Evolutionary conservation across 2,113 vertebrate species (phyloP).

Genomic region (Rhizomys pruinosus): DNA sequence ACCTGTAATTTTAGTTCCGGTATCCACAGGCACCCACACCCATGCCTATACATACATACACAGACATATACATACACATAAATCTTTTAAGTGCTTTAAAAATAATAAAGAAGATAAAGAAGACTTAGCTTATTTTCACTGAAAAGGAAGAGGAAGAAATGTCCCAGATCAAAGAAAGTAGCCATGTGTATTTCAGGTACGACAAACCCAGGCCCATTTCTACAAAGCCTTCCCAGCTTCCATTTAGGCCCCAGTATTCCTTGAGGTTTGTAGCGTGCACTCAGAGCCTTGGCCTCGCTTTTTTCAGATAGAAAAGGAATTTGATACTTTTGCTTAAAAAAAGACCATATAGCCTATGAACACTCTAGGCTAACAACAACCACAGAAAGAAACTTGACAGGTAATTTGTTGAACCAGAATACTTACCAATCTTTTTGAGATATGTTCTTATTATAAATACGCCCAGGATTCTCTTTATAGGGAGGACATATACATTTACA

Average conservation of each 20-base stretch:
- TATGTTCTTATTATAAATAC: constrained; percentile 97
- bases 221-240: background rate
- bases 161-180: background rate
- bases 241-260: background rate
- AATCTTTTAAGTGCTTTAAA: constrained; percentile 51
- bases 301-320: constrained; percentile 55
- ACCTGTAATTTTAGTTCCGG: background rate
- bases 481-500: constrained; percentile 99
- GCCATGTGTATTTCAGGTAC: background rate
- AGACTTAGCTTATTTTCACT: constrained; percentile 9
- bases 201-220: background rate
- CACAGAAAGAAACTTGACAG: constrained; percentile 38
- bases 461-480: constrained; percentile 93
- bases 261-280: background rate
- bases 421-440: constrained; percentile 98
- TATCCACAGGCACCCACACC: background rate
- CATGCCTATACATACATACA: background rate
- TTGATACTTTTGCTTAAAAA: constrained; percentile 42
- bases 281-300: background rate
- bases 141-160: constrained; percentile 2
- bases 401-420: constrained; percentile 38
- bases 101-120: constrained; percentile 33
- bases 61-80: background rate
- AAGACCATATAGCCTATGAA: constrained; percentile 24
- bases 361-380: constrained; percentile 30